phyloP scores from a whole-genome alignment of 1,140 invertebrate species.

The Procambarus clarkii region DNA sequence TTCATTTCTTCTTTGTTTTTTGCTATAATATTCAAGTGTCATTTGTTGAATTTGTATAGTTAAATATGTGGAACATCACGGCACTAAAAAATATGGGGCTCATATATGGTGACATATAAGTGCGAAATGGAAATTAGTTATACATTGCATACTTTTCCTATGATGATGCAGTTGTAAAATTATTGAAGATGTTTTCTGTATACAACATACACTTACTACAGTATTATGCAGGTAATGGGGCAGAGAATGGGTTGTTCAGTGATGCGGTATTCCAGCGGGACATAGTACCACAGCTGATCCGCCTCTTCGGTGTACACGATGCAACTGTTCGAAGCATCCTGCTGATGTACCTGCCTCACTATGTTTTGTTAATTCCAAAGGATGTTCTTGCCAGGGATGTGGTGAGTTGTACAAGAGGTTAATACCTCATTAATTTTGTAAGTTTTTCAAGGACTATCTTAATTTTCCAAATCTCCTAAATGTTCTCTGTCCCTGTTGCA shows the following conservation, averaged over 20 bases:
- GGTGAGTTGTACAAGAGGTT: slow-evolving; percentile 30
- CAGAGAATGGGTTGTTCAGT: slow-evolving; percentile 24
- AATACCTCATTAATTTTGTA: background rate
- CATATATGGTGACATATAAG: no score
- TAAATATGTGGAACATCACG: no score
- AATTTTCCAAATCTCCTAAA: background rate
- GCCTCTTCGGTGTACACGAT: slow-evolving; percentile 50
- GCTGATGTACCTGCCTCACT: slow-evolving; percentile 38
- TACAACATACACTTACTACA: background rate
- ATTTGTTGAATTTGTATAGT: no score
- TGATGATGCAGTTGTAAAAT: no score
- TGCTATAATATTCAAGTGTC: no score
- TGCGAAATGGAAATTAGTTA: no score
- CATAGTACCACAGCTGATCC: slow-evolving; percentile 53
- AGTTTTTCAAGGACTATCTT: background rate
- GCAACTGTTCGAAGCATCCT: slow-evolving; percentile 51
- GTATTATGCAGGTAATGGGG: background rate
- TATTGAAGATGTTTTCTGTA: background rate
- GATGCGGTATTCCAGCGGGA: slow-evolving; percentile 41
- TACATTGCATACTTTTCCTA: no score
- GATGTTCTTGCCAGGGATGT: slow-evolving; percentile 41
- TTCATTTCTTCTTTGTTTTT: no score
- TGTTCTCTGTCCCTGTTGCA: background rate
- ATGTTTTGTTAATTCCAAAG: slow-evolving; percentile 39
- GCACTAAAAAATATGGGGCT: no score